These are phyloP conservation scores for Pegoplata infirma DNA, from an alignment of 2,888 invertebrate genomes.

Conservation along the genomic window DNA sequence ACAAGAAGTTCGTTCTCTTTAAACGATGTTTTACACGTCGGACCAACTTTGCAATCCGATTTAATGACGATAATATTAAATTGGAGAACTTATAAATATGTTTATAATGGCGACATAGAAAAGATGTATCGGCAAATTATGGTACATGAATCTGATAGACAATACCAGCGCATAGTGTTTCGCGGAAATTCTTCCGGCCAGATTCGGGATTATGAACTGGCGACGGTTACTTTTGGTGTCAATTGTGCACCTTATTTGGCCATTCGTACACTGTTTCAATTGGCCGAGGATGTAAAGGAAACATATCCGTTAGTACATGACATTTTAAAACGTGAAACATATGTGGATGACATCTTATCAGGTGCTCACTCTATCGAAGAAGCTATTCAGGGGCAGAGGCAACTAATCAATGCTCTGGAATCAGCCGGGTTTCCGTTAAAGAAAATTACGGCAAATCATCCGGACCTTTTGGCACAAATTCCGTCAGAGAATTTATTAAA, in stretches of 20 bases:
- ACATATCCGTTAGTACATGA: too few species aligned
- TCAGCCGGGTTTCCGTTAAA: conserved; percentile 13
- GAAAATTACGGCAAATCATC: conserved; percentile 12
- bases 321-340: too few species aligned
- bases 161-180: background rate
- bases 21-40: background rate
- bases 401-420: background rate
- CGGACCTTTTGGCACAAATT: background rate
- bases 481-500: background rate
- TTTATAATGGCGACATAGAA: conserved; percentile 18
- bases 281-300: too few species aligned
- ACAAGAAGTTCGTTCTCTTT: background rate
- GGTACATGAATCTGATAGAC: background rate
- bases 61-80: background rate
- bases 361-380: background rate
- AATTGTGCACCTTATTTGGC: too few species aligned
- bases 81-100: conserved; percentile 2
- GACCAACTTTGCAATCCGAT: conserved; percentile 8
- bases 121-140: conserved; percentile 10
- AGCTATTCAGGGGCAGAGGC: background rate
- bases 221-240: too few species aligned
- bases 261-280: background rate
- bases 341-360: too few species aligned
- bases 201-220: background rate
- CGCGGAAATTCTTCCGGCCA: background rate